Evolutionary conservation across 2,113 vertebrate genomes (phyloP), one percentile per base, ranked within the genome.

Genomic region (Thymallus thymallus): DNA sequence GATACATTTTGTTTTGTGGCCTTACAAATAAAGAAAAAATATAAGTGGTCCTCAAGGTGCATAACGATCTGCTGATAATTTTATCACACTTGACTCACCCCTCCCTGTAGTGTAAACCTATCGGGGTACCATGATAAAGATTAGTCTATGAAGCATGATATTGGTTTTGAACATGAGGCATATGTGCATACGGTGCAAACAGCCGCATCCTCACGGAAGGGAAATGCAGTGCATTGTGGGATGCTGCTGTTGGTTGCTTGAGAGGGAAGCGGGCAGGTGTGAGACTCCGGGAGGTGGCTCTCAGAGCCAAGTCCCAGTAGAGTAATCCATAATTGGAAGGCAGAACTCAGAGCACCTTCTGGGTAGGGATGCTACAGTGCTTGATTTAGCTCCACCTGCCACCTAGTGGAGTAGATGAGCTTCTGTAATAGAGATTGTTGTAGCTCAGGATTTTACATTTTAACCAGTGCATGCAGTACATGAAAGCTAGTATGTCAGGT

Each of bases 341-440:
- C 64, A 84, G 79, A 89, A 82, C 83, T 85, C 75, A 32, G 71
- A 81, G 80, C 20, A 51, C 71, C 73, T 82, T 73, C 64, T 64
- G 10, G 23, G 29, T 29, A 46, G 67, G 55, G 22, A 13, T 35
- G 22, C 71, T 5, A 18, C 60, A 51, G 32, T 1, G 1, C 1
- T 10, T 16, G 61, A 55, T 67, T 82, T 78, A 80, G 84, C 83
- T 89, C 61, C 24, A 81, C 58, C 88, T 92, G 91, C 92, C 92
- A 92, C 86, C 91, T 92, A 89, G 91, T 90, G 92, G 92, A 85
- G 30, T 18, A 18, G 16, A 51, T 3, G 48, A 18, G 16, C 48
- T 18, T 51, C 18, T 51, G 41, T 16, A 32, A 24, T 2, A 7
- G 14, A 60, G 56, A 14, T 10, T 41, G 35, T 41, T 41, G 35